A percentile compares a stretch with the other conserved stretches of the same genome.
Conservation (phyloP, 2,888 invertebrate species). For the Dorcus parallelipipedus region DNA sequence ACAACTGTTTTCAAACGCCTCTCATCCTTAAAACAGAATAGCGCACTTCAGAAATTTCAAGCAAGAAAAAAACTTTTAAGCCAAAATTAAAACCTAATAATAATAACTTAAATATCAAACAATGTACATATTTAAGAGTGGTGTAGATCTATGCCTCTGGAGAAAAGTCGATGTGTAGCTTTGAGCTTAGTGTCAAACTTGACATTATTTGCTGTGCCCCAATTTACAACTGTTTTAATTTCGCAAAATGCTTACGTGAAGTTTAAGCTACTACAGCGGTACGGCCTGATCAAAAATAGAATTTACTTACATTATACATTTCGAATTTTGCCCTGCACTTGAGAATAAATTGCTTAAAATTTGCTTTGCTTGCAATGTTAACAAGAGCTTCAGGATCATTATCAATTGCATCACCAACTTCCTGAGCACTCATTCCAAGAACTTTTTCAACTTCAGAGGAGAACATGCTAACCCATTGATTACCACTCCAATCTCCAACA, state of each 20-base stretch:
- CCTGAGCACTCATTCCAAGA: slow-evolving; percentile 66
- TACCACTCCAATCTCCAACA: slow-evolving; percentile 82
- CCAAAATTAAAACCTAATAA: neutral
- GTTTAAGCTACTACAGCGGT: neutral
- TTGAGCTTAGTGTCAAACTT: too few relatives aligned
- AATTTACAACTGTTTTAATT: neutral
- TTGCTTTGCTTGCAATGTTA: slow-evolving; percentile 67
- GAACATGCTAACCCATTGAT: slow-evolving; percentile 90
- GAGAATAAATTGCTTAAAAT: slow-evolving; percentile 78
- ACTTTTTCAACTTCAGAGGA: slow-evolving; percentile 78
- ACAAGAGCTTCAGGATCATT: slow-evolving; percentile 64
- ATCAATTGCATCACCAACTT: slow-evolving; percentile 74
- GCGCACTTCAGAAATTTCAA: neutral
- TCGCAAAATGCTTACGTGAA: neutral
- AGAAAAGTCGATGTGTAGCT: too few relatives aligned
- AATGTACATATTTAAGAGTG: too few relatives aligned
- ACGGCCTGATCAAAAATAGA: neutral
- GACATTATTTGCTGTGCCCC: neutral
- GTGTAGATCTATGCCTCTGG: too few relatives aligned
- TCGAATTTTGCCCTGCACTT: slow-evolving; percentile 87
- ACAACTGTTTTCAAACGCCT: slow-evolving; percentile 73
- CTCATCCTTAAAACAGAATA: slow-evolving; percentile 66
- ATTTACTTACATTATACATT: slow-evolving; percentile 74
- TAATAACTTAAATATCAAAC: neutral
- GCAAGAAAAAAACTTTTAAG: neutral